Conservation (phyloP, 2,888 invertebrate species). For the Oscheius sp. region DNA sequence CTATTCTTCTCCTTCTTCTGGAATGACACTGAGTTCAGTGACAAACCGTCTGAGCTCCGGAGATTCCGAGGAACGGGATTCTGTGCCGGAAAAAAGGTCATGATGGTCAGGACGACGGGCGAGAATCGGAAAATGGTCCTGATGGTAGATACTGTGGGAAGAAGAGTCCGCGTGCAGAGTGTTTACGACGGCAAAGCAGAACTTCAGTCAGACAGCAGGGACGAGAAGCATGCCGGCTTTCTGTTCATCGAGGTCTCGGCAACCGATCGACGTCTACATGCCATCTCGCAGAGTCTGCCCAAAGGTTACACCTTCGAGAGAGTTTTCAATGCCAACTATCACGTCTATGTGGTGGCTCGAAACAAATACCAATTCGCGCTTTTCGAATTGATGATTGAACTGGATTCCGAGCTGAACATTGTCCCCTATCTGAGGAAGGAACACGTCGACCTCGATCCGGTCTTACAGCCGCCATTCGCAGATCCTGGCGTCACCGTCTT, state of each 20-base stretch:
- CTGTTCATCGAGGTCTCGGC: not conserved
- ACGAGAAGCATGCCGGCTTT: too few species aligned
- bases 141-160: conserved; percentile 7
- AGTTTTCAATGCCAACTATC: conserved; percentile 12
- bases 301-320: conserved; percentile 8
- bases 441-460: not conserved
- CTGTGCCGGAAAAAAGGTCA: conserved; percentile 1
- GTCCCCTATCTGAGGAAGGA: conserved; percentile 10
- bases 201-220: too few species aligned
- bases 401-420: conserved; percentile 6
- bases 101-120: conserved; percentile 12
- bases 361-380: not conserved
- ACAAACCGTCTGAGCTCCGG: not conserved
- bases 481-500: conserved; percentile 7
- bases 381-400: conserved; percentile 4
- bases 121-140: conserved; percentile 5
- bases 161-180: conserved; percentile 2
- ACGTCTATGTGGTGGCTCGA: conserved; percentile 6
- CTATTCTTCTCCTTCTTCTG: conserved; percentile 11
- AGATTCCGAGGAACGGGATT: not conserved
- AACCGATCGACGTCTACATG: not conserved
- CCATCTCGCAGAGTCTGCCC: not conserved
- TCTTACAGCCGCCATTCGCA: conserved; percentile 10
- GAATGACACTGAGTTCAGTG: not conserved
- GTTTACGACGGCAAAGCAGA: not conserved